phyloP scores from a whole-genome alignment of 2,888 invertebrate species.

The Carcina quercana region DNA sequence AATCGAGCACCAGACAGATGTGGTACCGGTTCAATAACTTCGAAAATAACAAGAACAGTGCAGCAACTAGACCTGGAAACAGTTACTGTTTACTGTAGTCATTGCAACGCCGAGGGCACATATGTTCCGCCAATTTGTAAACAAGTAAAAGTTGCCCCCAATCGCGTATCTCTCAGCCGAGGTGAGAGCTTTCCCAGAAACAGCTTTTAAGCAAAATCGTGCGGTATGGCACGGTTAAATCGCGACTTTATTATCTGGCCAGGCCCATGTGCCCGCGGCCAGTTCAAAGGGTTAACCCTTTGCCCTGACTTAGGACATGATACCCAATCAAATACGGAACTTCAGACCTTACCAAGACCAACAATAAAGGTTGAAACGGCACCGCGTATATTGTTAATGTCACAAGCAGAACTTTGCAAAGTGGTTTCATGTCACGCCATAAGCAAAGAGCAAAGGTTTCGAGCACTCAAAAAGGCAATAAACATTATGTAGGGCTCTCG shows the following conservation, averaged over 20 bases:
- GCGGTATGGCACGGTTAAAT: constrained; percentile 40
- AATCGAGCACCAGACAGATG: too few species aligned
- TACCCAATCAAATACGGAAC: too few species aligned
- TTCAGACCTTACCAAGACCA: not conserved
- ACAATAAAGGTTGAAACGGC: constrained; percentile 3
- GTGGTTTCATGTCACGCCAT: constrained; percentile 39
- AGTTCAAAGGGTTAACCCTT: constrained; percentile 55
- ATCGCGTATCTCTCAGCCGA: not conserved
- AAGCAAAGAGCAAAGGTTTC: constrained; percentile 51
- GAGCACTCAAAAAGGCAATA: constrained; percentile 56
- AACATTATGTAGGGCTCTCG: constrained; percentile 36
- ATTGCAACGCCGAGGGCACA: too few species aligned
- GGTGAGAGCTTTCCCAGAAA: constrained; percentile 25
- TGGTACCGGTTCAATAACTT: too few species aligned
- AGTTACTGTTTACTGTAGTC: too few species aligned
- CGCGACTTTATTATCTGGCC: constrained; percentile 41
- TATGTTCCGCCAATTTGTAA: too few species aligned
- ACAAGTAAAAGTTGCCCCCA: not conserved
- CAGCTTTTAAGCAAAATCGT: constrained; percentile 41
- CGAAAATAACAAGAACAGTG: too few species aligned
- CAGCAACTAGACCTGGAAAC: too few species aligned
- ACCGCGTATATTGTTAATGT: not conserved
- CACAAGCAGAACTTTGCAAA: constrained; percentile 19
- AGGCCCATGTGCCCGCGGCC: constrained; percentile 47
- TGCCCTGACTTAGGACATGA: constrained; percentile 30